Evolutionary conservation across 2,113 vertebrate species (phyloP).

Genomic region (Cricetomys ansorgei): DNA sequence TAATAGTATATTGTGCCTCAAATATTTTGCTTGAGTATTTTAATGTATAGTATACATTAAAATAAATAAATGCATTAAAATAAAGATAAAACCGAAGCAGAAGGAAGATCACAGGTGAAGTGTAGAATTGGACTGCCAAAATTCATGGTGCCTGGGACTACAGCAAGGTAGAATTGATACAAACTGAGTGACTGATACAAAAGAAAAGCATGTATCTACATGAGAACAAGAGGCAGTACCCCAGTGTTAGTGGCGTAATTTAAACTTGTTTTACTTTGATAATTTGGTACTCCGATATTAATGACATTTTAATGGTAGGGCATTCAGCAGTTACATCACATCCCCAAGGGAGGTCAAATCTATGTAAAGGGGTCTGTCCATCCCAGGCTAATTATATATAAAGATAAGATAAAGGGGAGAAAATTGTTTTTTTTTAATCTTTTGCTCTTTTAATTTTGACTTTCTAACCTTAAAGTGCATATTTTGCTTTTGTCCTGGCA

Average conservation of each 20-base stretch:
- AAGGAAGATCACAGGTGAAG: neutral
- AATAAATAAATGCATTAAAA: conserved; percentile 8
- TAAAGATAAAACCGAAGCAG: neutral
- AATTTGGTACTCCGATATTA: neutral
- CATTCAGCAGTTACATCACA: neutral
- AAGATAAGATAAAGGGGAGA: neutral
- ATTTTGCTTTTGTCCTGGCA: neutral
- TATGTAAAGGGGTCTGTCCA: neutral
- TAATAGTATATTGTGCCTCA: neutral
- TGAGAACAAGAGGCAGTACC: neutral
- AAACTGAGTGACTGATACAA: neutral
- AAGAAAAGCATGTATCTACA: neutral
- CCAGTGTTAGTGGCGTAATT: neutral
- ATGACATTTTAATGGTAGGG: neutral
- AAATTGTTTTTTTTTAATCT: neutral
- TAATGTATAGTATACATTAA: conserved; percentile 7
- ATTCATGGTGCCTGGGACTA: neutral
- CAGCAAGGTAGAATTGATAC: neutral
- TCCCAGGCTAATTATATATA: neutral
- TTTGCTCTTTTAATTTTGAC: neutral
- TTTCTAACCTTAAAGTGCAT: conserved; percentile 7
- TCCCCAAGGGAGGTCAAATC: neutral
- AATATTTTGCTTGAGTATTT: conserved; percentile 27
- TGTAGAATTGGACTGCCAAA: neutral
- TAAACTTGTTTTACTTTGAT: conserved; percentile 33